A percentile compares a stretch with the other conserved stretches of the same genome.
Conservation (phyloP, 1,140 invertebrate genomes). For the Hormaphis cornu region DNA sequence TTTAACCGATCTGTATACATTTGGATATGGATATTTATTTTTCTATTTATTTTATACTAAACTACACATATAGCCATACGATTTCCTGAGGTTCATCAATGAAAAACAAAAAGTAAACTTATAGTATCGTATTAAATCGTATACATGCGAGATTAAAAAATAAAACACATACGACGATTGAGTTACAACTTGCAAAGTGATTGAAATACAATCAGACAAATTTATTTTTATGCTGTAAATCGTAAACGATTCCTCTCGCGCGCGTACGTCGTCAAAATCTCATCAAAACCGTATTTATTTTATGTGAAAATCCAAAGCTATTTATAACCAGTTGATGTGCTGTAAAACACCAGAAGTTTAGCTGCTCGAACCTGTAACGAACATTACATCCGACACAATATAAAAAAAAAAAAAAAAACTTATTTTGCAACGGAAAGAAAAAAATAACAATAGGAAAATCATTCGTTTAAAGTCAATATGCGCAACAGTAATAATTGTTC, state of each 20-base stretch:
- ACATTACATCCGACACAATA: neutral
- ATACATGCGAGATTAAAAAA: too few species aligned
- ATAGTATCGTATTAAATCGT: too few species aligned
- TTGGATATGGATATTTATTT: too few species aligned
- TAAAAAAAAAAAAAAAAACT: neutral
- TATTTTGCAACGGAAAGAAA: neutral
- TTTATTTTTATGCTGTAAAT: too few species aligned
- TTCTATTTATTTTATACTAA: too few species aligned
- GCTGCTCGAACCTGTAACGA: neutral
- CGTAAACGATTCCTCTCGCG: neutral
- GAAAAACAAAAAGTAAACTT: too few species aligned
- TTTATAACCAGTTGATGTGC: neutral
- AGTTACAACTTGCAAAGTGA: too few species aligned
- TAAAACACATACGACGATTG: too few species aligned
- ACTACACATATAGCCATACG: too few species aligned
- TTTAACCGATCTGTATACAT: too few species aligned
- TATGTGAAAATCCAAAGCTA: neutral
- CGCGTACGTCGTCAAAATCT: neutral
- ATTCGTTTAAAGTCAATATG: neutral
- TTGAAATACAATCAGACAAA: too few species aligned
- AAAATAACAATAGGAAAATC: neutral
- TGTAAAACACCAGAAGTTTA: neutral
- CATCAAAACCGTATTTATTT: neutral
- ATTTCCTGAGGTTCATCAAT: too few species aligned
- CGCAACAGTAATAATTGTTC: neutral